Evolutionary conservation across 2,113 vertebrate species (phyloP).

Genomic region (Trachemys scripta): DNA sequence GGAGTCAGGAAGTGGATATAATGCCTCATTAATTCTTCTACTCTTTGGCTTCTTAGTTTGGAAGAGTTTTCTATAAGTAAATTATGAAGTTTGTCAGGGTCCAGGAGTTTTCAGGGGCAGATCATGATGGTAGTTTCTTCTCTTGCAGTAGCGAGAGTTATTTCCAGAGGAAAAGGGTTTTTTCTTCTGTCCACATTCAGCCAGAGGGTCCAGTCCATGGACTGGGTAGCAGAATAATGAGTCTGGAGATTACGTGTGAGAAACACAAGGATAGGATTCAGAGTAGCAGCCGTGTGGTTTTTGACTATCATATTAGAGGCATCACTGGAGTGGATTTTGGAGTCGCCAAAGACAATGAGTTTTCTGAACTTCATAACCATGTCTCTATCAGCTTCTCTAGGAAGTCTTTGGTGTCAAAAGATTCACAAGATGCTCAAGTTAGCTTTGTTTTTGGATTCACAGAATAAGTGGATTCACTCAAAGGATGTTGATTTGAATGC

Average conservation of each 20-base stretch:
- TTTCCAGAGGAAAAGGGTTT: background rate
- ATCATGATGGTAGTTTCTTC: background rate
- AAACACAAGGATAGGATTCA: background rate
- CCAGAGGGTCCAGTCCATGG: background rate
- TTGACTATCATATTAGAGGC: background rate
- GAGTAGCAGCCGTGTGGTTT: no score
- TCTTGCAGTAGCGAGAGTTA: background rate
- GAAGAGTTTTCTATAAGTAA: background rate
- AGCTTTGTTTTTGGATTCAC: background rate
- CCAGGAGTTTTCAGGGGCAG: background rate
- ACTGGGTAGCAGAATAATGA: background rate
- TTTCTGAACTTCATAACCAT: background rate
- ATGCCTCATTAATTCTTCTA: background rate
- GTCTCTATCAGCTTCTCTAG: background rate
- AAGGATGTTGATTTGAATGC: background rate
- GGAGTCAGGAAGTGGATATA: background rate
- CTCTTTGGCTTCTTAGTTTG: background rate
- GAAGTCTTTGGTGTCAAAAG: background rate
- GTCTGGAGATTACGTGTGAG: background rate
- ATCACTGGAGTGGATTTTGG: background rate
- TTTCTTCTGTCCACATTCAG: background rate
- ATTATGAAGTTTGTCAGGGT: background rate
- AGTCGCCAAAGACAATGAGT: background rate
- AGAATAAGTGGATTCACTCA: background rate
- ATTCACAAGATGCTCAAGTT: background rate